Base-by-base conservation (phyloP, 2,797 vertebrate genomes). In the Sebastes trivittatus region DNA sequence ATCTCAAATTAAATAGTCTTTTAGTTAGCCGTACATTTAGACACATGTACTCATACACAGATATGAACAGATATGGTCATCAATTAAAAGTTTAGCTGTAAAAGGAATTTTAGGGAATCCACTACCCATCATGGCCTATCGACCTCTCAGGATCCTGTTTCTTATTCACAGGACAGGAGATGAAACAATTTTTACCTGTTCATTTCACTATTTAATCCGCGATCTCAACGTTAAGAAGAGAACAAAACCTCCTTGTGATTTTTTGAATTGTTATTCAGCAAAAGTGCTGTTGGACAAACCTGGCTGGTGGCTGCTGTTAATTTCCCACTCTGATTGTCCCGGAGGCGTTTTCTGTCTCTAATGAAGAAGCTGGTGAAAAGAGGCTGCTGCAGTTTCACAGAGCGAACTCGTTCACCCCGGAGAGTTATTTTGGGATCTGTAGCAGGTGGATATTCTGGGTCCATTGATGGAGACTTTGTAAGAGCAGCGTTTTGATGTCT, bases 371-470 rank as follows among this genome's bases (percentile, higher is more conserved):
- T 2, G 59, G 38, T 20, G 30, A 78, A 84, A 85, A 69, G 72
- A 86, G 83, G 70, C 83, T 42, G 20, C 56, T 55, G 85, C 83
- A 70, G 81, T 83, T 85, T 77, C 73, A 72, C 8, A 74, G 46
- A 77, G 56, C 52, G 55, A 92, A 92, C 88, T 32, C 75, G 6
- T 59, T 92, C 87, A 91, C 85, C 87, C 77, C 7, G 4, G 2
- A 1, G 2, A 83, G 89, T 78, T 90, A 92, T 93, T 93, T 82
- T 77, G 3, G 86, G 93, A 87, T 88, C 69, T 77, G 80, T 73
- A 23, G 84, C 90, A 89, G 84, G 89, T 85, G 86, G 84, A 91
- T 93, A 88, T 91, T 92, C 82, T 87, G 82, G 85, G 86, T 89
- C 72, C 86, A 80, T 54, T 86, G 81, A 86, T 83, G 81, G 81